Evolutionary conservation across 1,140 invertebrate genomes (phyloP).

Genomic region (Homarus americanus): DNA sequence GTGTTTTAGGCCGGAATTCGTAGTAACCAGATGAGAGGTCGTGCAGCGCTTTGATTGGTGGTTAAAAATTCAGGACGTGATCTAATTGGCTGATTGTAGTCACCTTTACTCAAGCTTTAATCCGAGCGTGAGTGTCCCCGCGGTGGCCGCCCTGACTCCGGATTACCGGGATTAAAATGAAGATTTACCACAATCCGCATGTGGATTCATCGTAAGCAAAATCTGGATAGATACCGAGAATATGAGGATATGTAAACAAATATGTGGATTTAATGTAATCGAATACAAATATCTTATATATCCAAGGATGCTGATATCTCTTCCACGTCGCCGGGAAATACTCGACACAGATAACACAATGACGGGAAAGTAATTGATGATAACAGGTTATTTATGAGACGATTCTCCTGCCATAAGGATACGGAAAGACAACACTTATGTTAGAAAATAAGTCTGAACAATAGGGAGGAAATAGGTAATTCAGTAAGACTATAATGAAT

Average conservation of each 20-base stretch:
- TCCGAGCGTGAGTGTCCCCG: conserved; percentile 36
- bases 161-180: conserved; percentile 57
- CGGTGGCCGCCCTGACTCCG: conserved; percentile 4
- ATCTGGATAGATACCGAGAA: background rate
- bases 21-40: conserved; percentile 34
- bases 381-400: no score
- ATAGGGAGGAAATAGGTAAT: no score
- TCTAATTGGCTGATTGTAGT: conserved; percentile 69
- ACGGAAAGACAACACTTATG: no score
- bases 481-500: no score
- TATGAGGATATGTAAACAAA: background rate
- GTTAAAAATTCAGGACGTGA: conserved; percentile 66
- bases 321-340: no score
- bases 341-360: no score
- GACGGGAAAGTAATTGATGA: no score
- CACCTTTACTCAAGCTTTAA: conserved; percentile 60
- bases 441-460: no score
- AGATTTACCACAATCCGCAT: conserved; percentile 36
- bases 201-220: background rate
- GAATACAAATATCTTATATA: no score
- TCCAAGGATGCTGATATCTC: no score
- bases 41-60: conserved; percentile 58
- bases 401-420: no score
- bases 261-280: background rate
- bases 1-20: conserved; percentile 29